These are phyloP conservation scores for Dusona sp. DNA, from an alignment of 2,888 invertebrate species.

Conservation along the genomic window DNA sequence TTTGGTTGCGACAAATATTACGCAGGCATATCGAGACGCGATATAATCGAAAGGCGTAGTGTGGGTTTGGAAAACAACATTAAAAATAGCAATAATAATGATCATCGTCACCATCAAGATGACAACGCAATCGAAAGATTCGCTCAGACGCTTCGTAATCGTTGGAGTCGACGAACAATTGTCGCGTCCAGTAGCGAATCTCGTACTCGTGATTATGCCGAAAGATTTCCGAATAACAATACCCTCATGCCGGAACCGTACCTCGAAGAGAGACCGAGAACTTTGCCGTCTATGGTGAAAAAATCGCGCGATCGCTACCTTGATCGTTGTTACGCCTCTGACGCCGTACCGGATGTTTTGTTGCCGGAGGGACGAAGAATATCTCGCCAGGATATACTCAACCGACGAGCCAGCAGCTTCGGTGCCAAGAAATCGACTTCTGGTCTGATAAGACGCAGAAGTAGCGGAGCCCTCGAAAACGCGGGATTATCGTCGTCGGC, in stretches of 20 bases:
- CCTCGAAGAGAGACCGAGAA: slow-evolving; percentile 74
- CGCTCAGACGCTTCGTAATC: slow-evolving; percentile 73
- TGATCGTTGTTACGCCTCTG: slow-evolving; percentile 28
- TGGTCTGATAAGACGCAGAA: slow-evolving; percentile 68
- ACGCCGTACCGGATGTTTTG: slow-evolving; percentile 21
- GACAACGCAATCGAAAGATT: slow-evolving; percentile 71
- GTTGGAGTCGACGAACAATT: slow-evolving; percentile 62
- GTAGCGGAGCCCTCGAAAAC: slow-evolving; percentile 65
- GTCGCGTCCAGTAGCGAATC: slow-evolving; percentile 35
- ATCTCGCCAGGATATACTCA: slow-evolving; percentile 81
- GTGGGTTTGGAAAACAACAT: slow-evolving; percentile 34
- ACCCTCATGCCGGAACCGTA: slow-evolving; percentile 54
- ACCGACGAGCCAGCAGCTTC: slow-evolving; percentile 73
- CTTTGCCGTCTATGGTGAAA: slow-evolving; percentile 77
- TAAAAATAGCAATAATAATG: slow-evolving; percentile 11
- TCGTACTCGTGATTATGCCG: slow-evolving; percentile 34
- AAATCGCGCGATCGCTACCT: slow-evolving; percentile 68
- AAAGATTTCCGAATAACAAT: slow-evolving; percentile 52
- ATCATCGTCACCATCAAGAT: slow-evolving; percentile 52
- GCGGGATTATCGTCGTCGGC: slow-evolving; percentile 20
- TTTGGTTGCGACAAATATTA: slow-evolving; percentile 24
- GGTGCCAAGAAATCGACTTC: slow-evolving; percentile 54
- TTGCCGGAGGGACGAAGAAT: slow-evolving; percentile 71
- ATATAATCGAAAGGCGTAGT: slow-evolving; percentile 66
- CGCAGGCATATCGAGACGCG: slow-evolving; percentile 67